These are phyloP conservation scores for Eurosta solidaginis DNA, from an alignment of 1,140 invertebrate species.

Conservation along the genomic window DNA sequence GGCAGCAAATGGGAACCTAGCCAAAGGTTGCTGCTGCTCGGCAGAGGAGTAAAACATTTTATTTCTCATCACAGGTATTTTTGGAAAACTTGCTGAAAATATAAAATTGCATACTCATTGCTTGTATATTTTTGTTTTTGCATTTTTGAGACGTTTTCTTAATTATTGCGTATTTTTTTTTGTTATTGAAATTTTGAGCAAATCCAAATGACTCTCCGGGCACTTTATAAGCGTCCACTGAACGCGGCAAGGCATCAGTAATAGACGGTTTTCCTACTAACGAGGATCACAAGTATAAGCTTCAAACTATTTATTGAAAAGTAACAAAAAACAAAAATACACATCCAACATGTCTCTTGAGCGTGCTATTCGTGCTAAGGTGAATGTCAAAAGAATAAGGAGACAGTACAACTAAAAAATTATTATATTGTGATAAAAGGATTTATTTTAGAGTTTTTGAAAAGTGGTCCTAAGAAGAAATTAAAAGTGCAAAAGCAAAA, in stretches of 20 bases:
- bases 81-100: background rate
- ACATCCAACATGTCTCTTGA: constrained; percentile 66
- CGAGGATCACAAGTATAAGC: constrained; percentile 17
- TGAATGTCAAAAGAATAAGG: constrained; percentile 52
- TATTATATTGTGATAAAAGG: constrained; percentile 31
- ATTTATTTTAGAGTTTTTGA: background rate
- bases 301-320: background rate
- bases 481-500: no score
- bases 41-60: no score
- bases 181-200: constrained; percentile 21
- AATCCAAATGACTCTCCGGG: background rate
- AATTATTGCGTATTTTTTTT: constrained; percentile 15
- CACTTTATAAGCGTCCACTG: constrained; percentile 18
- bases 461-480: no score
- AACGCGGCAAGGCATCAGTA: background rate
- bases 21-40: background rate
- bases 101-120: background rate
- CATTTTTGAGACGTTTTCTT: constrained; percentile 6
- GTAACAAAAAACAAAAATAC: background rate
- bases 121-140: background rate
- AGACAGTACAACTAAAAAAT: constrained; percentile 10
- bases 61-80: constrained; percentile 21
- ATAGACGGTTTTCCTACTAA: constrained; percentile 15
- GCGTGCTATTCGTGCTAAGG: constrained; percentile 70
- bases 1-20: background rate